Conservation (phyloP, 2,113 vertebrate species). For the Oreotrochilus melanogaster region DNA sequence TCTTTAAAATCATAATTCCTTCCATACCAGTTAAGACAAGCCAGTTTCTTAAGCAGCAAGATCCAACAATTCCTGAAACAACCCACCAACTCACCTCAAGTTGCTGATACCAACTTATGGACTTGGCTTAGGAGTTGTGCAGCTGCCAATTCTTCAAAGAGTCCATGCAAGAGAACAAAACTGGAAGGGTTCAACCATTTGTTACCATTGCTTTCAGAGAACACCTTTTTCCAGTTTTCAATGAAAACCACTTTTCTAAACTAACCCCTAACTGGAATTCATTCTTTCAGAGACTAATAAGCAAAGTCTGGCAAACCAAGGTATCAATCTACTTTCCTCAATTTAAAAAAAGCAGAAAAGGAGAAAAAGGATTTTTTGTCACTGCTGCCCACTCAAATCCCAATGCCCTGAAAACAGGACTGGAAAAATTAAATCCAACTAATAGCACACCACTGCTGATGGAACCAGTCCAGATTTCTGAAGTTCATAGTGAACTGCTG, state of each 20-base stretch:
- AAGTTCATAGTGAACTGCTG: not conserved
- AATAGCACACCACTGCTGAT: not conserved
- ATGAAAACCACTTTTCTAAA: not conserved
- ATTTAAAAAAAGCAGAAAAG: not conserved
- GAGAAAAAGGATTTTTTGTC: not conserved
- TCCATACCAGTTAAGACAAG: not conserved
- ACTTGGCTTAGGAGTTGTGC: constrained; percentile 13
- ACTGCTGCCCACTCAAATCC: not conserved
- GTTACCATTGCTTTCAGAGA: not conserved
- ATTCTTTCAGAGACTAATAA: not conserved
- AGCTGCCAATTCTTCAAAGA: constrained; percentile 19
- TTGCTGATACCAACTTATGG: not conserved
- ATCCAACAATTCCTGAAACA: not conserved
- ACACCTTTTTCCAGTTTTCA: not conserved
- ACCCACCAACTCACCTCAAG: constrained; percentile 56
- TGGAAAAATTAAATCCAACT: not conserved
- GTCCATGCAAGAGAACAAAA: constrained; percentile 19
- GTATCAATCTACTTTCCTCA: not conserved
- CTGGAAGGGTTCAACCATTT: not conserved
- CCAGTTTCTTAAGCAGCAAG: not conserved
- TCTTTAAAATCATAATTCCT: not conserved
- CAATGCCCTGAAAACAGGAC: not conserved
- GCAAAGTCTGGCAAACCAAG: not conserved
- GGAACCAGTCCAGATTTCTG: not conserved
- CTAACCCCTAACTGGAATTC: not conserved